phyloP scores from a whole-genome alignment of 2,888 invertebrate genomes.

The Odontomyia ornata region DNA sequence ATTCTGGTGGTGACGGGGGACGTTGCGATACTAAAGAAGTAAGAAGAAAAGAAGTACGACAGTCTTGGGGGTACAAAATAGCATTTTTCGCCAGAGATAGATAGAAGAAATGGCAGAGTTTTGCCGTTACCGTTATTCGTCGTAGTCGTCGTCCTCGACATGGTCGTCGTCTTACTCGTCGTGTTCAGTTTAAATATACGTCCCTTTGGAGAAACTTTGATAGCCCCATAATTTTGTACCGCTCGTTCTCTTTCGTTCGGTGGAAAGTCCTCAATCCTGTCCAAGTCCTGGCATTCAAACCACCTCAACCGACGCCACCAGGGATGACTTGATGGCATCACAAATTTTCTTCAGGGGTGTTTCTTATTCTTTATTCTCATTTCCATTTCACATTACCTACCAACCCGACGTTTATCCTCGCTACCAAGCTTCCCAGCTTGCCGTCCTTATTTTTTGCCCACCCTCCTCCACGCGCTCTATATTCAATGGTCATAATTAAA shows the following conservation, averaged over 20 bases:
- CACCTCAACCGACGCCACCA: conserved; percentile 42
- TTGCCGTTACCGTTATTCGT: conserved; percentile 40
- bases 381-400: conserved; percentile 29
- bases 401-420: neutral
- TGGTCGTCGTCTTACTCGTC: conserved; percentile 39
- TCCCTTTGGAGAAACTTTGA: conserved; percentile 50
- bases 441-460: neutral
- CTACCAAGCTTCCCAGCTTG: neutral
- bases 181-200: conserved; percentile 50
- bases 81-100: conserved; percentile 40
- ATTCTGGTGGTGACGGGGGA: conserved; percentile 1
- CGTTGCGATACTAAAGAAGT: conserved; percentile 44
- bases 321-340: conserved; percentile 50
- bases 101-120: conserved; percentile 34
- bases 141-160: neutral
- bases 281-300: neutral
- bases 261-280: neutral
- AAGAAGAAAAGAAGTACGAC: conserved; percentile 49
- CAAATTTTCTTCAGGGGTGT: conserved; percentile 42
- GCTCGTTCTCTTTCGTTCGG: neutral
- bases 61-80: conserved; percentile 49
- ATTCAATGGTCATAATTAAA: conserved; percentile 42
- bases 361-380: conserved; percentile 30
- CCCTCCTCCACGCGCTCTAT: neutral
- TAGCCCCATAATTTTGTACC: conserved; percentile 48